Evolutionary conservation across 2,888 invertebrate genomes (phyloP), one percentile per base, ranked within the genome.

Genomic region (Parelbella ahira): DNA sequence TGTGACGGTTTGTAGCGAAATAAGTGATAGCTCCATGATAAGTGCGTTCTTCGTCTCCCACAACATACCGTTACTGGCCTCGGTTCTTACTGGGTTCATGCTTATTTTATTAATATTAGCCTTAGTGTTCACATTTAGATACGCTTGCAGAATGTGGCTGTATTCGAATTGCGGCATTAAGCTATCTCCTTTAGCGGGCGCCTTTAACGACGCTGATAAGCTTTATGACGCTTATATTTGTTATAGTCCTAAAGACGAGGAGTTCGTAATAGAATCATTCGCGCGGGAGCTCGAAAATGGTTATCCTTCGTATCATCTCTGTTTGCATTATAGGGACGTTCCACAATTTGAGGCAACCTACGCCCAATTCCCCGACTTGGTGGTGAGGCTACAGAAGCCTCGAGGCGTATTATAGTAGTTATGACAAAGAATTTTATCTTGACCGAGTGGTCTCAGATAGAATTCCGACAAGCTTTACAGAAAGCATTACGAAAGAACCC

Each of bases 201-300:
- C 90, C 6, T 92, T 90, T 67, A 95, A 94, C 70, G 95, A 95
- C 60, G 91, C 92, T 48, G 95, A 96, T 61, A 95, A 95, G 62
- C 88, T 95, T 15, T 97, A 96, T 79, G 97, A 98, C 71, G 97
- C 95, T 29, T 97, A 97, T 72, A 93, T 98, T 6, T 93, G 96
- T 63, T 98, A 97, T 81, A 95, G 96, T 58, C 94, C 94, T 25
- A 95, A 95, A 81, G 97, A 97, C 77, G 96, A 96, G 67, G 93
- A 94, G 68, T 96, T 96, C 69, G 95, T 97, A 2, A 90, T 95
- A 47, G 93, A 95, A 62, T 93, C 94, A 33, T 89, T 97, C 53
- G 94, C 94, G 23, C 93, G 93, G 36, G 94, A 95, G 68, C 82
- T 97, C 59, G 97, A 97, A 77, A 94, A 93, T 60, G 94, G 94